Conservation (phyloP, 2,888 invertebrate genomes). For the Achlya flavicornis region DNA sequence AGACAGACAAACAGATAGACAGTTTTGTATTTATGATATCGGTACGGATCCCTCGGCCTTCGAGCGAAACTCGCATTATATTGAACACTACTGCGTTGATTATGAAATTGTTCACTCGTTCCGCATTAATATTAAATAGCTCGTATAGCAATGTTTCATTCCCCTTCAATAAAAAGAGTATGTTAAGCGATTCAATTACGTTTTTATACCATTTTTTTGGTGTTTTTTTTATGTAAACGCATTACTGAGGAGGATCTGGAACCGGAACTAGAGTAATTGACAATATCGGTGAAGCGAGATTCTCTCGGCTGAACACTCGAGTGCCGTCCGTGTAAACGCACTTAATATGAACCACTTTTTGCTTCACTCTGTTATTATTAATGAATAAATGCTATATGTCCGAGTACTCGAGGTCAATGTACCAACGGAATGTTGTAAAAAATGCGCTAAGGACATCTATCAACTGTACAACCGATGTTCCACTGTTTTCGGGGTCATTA, state of each 20-base stretch:
- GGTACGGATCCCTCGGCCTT: neutral
- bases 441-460: slow-evolving; percentile 76
- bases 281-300: slow-evolving; percentile 49
- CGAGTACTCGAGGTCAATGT: slow-evolving; percentile 76
- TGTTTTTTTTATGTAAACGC: slow-evolving; percentile 44
- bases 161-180: slow-evolving; percentile 56
- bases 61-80: neutral
- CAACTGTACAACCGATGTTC: slow-evolving; percentile 57
- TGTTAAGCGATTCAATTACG: slow-evolving; percentile 63
- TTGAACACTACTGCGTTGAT: slow-evolving; percentile 12
- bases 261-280: slow-evolving; percentile 77
- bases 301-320: slow-evolving; percentile 26
- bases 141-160: slow-evolving; percentile 42
- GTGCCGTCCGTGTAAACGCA: slow-evolving; percentile 58
- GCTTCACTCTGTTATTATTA: slow-evolving; percentile 69
- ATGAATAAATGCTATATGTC: slow-evolving; percentile 74
- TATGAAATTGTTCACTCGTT: slow-evolving; percentile 42
- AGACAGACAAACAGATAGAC: too few relatives aligned
- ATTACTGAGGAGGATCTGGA: slow-evolving; percentile 75
- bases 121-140: slow-evolving; percentile 35
- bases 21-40: neutral
- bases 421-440: slow-evolving; percentile 77
- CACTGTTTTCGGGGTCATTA: slow-evolving; percentile 59
- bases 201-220: slow-evolving; percentile 56
- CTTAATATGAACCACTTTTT: slow-evolving; percentile 75